Evolutionary conservation across 37 sponge, comb jelly and placozoan genomes (phyloP).

Genomic region (Ephydatia muelleri): DNA sequence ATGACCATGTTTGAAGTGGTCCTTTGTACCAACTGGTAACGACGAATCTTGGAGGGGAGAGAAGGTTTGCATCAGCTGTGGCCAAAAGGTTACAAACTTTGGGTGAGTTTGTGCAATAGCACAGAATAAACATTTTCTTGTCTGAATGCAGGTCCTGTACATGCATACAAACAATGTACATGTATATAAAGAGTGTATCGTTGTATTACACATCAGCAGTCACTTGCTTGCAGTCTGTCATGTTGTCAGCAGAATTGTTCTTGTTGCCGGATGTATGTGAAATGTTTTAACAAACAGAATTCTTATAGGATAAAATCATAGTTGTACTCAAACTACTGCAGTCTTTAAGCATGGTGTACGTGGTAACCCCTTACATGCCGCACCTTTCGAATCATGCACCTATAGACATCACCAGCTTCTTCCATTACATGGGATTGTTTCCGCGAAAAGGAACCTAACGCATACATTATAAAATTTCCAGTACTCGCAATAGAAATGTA

Average conservation of each 20-base stretch:
- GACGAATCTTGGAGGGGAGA: conserved; percentile 67
- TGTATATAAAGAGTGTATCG: neutral
- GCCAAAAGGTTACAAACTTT: conserved; percentile 63
- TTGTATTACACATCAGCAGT: neutral
- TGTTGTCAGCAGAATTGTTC: neutral
- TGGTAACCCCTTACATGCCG: too few species aligned
- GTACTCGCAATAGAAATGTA: too few species aligned
- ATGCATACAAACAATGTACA: neutral
- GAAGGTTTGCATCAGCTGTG: conserved; percentile 69
- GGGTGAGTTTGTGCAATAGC: conserved; percentile 8
- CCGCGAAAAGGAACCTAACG: too few species aligned
- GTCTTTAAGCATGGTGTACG: too few species aligned
- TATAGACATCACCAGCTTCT: too few species aligned
- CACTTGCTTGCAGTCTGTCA: neutral
- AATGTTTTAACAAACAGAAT: too few species aligned
- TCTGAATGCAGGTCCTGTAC: neutral
- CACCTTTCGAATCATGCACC: too few species aligned
- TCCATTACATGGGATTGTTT: too few species aligned
- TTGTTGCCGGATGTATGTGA: neutral
- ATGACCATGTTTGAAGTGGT: conserved; percentile 26
- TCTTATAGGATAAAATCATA: too few species aligned
- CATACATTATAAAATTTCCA: too few species aligned
- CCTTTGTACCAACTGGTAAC: conserved; percentile 60
- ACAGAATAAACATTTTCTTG: too few species aligned
- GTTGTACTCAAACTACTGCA: too few species aligned